Evolutionary conservation across 2,113 vertebrate species (phyloP).

Genomic region (Aphelocoma coerulescens): DNA sequence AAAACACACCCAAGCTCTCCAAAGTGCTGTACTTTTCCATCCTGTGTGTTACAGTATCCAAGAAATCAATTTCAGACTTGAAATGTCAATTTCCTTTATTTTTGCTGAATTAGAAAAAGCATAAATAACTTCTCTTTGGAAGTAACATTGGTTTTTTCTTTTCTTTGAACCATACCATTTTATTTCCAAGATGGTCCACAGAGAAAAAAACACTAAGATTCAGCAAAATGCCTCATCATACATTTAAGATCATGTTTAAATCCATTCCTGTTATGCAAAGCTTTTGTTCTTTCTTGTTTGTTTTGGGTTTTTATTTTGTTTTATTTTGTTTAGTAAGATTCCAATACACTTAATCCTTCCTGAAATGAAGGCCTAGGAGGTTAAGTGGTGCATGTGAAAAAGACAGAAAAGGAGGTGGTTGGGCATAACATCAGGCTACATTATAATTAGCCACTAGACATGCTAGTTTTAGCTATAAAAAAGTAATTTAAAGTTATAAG

Average conservation of each 20-base stretch:
- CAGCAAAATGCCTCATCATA: neutral
- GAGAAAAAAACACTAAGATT: neutral
- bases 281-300: neutral
- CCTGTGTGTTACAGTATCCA: neutral
- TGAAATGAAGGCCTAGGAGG: neutral
- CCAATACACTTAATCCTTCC: neutral
- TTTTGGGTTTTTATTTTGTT: neutral
- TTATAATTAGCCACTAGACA: neutral
- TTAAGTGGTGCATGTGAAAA: neutral
- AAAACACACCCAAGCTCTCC: neutral
- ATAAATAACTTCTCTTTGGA: neutral
- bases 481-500: constrained; percentile 30
- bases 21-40: neutral
- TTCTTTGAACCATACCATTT: neutral
- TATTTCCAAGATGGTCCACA: neutral
- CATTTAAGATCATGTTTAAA: neutral
- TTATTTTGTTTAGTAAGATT: neutral
- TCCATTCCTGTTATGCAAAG: neutral
- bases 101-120: neutral
- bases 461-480: neutral
- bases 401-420: neutral
- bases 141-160: neutral
- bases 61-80: neutral
- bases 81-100: neutral
- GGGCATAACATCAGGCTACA: neutral